Percentiles rank a stretch among this genome's conserved stretches.
Conservation (phyloP, 2,797 vertebrate species). For the Acanthurus leucopareius region DNA sequence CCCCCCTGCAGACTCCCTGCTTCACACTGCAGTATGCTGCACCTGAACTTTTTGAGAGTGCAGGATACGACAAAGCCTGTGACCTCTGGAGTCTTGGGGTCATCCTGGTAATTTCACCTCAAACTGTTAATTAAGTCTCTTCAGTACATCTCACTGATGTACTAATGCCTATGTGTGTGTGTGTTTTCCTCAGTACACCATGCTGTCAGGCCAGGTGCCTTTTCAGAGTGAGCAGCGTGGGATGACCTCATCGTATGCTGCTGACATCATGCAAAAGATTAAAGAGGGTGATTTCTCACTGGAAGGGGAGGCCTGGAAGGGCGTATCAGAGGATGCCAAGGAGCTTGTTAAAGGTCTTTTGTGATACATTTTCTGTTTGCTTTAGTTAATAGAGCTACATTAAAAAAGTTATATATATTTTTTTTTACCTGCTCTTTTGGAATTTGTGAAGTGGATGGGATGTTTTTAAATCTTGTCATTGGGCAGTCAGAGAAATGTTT, state of each 20-base stretch:
- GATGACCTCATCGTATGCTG: conserved; percentile 89
- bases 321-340: conserved; percentile 93
- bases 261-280: conserved; percentile 95
- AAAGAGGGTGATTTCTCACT: conserved; percentile 94
- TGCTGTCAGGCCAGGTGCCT: conserved; percentile 95
- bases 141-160: neutral
- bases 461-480: neutral
- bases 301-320: conserved; percentile 92
- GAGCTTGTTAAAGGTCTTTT: conserved; percentile 89
- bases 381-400: neutral
- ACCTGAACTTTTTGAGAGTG: conserved; percentile 91
- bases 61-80: conserved; percentile 94
- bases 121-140: conserved; percentile 1
- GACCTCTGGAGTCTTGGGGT: conserved; percentile 97
- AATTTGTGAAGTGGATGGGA: neutral
- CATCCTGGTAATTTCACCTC: conserved; percentile 88
- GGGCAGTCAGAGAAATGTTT: neutral
- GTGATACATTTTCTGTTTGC: neutral
- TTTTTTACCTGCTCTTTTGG: neutral
- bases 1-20: conserved; percentile 93
- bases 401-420: neutral
- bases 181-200: conserved; percentile 89
- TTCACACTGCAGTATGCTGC: conserved; percentile 95
- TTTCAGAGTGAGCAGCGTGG: conserved; percentile 90
- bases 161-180: conserved; percentile 46